Evolutionary conservation across 2,797 vertebrate genomes (phyloP).

Genomic region (Platalea minor): DNA sequence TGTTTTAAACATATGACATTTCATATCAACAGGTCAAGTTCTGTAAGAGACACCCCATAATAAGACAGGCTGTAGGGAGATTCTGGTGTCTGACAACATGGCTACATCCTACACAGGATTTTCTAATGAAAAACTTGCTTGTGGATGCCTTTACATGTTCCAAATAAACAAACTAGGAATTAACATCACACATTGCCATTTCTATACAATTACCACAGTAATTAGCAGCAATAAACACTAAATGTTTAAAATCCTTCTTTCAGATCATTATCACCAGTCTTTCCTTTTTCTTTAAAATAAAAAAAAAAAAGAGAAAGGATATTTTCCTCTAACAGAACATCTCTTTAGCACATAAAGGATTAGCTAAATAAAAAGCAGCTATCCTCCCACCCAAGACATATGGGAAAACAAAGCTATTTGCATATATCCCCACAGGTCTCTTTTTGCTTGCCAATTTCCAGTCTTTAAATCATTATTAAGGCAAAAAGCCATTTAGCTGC

Average conservation of each 20-base stretch:
- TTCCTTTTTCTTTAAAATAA: neutral
- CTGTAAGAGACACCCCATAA: neutral
- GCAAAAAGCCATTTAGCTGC: neutral
- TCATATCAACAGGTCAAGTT: neutral
- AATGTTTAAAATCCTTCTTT: neutral
- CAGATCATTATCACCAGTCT: neutral
- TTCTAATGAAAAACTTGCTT: neutral
- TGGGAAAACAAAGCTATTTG: constrained; percentile 17
- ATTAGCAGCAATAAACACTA: constrained; percentile 13
- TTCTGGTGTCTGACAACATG: neutral
- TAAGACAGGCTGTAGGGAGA: neutral
- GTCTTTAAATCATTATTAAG: neutral
- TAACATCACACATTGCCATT: neutral
- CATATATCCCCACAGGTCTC: constrained; percentile 10
- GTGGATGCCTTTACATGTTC: neutral
- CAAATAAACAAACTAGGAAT: neutral
- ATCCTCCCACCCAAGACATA: constrained; percentile 23
- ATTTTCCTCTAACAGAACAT: neutral
- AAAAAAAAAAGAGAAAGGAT: neutral
- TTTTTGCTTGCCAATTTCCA: neutral
- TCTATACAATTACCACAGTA: neutral
- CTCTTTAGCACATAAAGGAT: constrained; percentile 31
- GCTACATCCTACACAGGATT: neutral
- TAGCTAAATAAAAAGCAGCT: constrained; percentile 17
- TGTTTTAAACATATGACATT: neutral